Base-by-base conservation (phyloP, 2,797 vertebrate genomes). In the Kryptopterus vitreolus region DNA sequence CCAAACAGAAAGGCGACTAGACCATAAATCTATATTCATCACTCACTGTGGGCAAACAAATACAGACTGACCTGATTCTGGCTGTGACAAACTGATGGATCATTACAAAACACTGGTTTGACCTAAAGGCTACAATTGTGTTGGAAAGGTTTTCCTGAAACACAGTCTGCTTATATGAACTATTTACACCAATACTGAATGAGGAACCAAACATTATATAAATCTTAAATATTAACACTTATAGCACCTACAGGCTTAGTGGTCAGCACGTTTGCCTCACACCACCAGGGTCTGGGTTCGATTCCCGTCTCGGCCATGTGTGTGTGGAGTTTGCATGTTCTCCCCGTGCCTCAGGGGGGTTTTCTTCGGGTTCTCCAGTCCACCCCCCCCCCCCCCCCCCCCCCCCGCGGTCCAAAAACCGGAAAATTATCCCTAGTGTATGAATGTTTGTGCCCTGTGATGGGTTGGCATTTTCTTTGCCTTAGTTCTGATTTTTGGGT, bases 61-160 rank as follows among this genome's bases (percentile, higher is more conserved):
- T 86, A 83, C 81, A 78, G 62, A 76, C 87, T 91, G 92, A 91
- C 91, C 91, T 89, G 85, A 83, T 89, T 92, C 59, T 85, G 77
- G 69, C 6, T 87, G 91, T 86, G 91, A 90, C 6, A 2, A 50
- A 33, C 20, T 5, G 46, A 46, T 76, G 55, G 73, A 75, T 85
- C 65, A 78, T 88, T 88, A 68, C 85, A 86, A 88, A 90, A 78
- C 83, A 57, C 52, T 24, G 15, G 48, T 62, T 20, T 81, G 62
- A 84, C 81, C 62, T 46, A 7, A 59, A 81, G 82, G 48, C 57
- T 74, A 35, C 80, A 73, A 65, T 24, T 24, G 76, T 89, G 76
- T 83, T 85, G 85, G 33, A 33, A 79, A 71, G 65, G 83, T 84
- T 86, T 52, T 43, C 57, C 58, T 77, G 48, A 79, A 75, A 75